Percentiles rank a stretch among this genome's conserved stretches.
These are phyloP conservation scores for Ephialtes manifestator DNA, from an alignment of 2,888 invertebrate species.

Conservation along the genomic window DNA sequence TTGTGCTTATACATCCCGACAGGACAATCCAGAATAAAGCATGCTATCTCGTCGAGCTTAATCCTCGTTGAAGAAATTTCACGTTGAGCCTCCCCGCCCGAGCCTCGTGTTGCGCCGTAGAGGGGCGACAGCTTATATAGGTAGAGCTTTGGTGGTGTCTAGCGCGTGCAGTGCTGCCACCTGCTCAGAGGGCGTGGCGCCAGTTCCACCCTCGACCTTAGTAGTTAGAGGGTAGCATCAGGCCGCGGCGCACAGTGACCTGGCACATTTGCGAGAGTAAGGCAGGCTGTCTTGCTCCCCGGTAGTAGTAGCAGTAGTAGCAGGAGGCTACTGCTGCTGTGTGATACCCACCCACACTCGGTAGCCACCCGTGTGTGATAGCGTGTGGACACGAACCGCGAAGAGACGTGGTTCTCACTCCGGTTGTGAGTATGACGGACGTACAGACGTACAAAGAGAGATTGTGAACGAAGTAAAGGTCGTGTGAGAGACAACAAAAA, in stretches of 20 bases:
- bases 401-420: constrained; percentile 39
- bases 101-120: neutral
- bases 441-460: constrained; percentile 9
- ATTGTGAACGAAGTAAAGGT: neutral
- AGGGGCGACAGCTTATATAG: neutral
- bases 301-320: constrained; percentile 50
- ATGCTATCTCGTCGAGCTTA: neutral
- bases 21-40: neutral
- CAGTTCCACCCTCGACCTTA: constrained; percentile 75
- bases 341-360: constrained; percentile 38
- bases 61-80: neutral
- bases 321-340: constrained; percentile 49
- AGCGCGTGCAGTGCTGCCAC: constrained; percentile 74
- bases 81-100: neutral
- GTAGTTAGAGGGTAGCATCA: constrained; percentile 81
- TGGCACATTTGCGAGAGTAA: constrained; percentile 58
- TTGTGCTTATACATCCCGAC: neutral
- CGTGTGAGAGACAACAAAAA: constrained; percentile 13
- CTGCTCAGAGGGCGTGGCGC: constrained; percentile 84
- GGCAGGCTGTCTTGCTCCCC: constrained; percentile 50
- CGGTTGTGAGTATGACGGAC: constrained; percentile 33
- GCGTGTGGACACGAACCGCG: constrained; percentile 61
- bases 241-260: constrained; percentile 77
- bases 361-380: constrained; percentile 49
- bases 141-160: constrained; percentile 5